phyloP scores from a whole-genome alignment of 2,888 invertebrate genomes.

The Macrophya alboannulata region DNA sequence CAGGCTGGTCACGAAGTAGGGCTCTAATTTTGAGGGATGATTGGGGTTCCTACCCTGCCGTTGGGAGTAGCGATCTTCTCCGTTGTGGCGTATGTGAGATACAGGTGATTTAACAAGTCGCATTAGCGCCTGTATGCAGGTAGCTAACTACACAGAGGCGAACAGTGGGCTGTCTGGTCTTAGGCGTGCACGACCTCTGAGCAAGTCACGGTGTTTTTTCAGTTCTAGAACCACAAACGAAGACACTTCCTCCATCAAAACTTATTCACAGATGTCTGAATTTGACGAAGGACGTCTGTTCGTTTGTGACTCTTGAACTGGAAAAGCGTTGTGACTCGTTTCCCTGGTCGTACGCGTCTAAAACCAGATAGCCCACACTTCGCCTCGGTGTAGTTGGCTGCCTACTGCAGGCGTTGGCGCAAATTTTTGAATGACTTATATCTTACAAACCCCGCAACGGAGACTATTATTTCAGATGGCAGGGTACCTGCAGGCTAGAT shows the following conservation, averaged over 20 bases:
- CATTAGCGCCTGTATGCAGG: not conserved
- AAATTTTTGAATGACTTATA: not conserved
- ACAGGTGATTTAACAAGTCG: not conserved
- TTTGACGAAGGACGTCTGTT: no score
- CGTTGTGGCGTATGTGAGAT: not conserved
- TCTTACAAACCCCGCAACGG: no score
- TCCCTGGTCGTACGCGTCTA: not conserved
- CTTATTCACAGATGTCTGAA: no score
- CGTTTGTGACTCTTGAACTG: no score
- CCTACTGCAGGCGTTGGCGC: not conserved
- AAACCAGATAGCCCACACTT: not conserved
- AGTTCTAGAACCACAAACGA: no score
- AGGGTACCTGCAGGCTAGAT: not conserved
- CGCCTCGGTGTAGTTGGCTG: not conserved
- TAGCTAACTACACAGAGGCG: not conserved
- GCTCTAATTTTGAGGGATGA: not conserved
- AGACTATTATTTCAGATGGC: not conserved
- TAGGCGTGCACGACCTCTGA: no score
- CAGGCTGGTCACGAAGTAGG: not conserved
- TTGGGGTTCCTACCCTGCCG: not conserved
- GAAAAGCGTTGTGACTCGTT: no score
- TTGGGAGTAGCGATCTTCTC: not conserved
- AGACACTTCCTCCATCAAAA: no score
- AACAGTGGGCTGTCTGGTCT: no score
- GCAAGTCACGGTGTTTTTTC: no score